These are phyloP conservation scores for Sebastes kiyomatsui DNA, from an alignment of 2,797 vertebrate genomes.

Conservation along the genomic window DNA sequence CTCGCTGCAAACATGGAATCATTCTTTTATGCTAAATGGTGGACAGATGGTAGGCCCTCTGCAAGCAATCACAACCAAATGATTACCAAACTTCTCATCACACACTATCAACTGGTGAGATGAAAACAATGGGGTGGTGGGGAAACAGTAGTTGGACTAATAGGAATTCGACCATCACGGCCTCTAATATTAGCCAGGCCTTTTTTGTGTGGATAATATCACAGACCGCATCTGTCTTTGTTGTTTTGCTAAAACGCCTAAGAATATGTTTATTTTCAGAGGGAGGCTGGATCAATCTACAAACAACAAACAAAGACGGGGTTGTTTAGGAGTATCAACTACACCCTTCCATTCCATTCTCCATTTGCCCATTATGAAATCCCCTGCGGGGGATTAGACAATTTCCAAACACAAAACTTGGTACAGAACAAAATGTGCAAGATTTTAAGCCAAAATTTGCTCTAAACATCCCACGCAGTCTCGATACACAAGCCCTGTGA, in stretches of 20 bases:
- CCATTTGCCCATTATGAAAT: conserved; percentile 48
- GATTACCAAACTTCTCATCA: conserved; percentile 58
- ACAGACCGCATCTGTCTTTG: conserved; percentile 24
- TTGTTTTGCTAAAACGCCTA: conserved; percentile 31
- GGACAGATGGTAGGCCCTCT: conserved; percentile 65
- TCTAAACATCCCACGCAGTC: conserved; percentile 50
- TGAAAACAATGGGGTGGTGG: conserved; percentile 54
- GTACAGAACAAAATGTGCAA: conserved; percentile 47
- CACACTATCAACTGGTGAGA: conserved; percentile 40
- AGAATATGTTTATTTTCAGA: conserved; percentile 58
- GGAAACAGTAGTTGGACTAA: conserved; percentile 55
- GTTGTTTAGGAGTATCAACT: conserved; percentile 51
- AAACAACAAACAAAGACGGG: conserved; percentile 49
- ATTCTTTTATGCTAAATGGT: conserved; percentile 65
- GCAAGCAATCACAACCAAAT: conserved; percentile 54
- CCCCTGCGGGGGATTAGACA: conserved; percentile 9
- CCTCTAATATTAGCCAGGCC: conserved; percentile 31
- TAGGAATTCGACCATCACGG: conserved; percentile 18
- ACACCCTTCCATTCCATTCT: conserved; percentile 29
- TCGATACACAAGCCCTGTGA: conserved; percentile 31
- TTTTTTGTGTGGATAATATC: conserved; percentile 16
- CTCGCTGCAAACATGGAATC: conserved; percentile 56
- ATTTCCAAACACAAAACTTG: conserved; percentile 44
- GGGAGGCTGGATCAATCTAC: conserved; percentile 30
- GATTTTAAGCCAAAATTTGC: conserved; percentile 31